phyloP scores from a whole-genome alignment of 2,797 vertebrate genomes.

The Alosa sapidissima region DNA sequence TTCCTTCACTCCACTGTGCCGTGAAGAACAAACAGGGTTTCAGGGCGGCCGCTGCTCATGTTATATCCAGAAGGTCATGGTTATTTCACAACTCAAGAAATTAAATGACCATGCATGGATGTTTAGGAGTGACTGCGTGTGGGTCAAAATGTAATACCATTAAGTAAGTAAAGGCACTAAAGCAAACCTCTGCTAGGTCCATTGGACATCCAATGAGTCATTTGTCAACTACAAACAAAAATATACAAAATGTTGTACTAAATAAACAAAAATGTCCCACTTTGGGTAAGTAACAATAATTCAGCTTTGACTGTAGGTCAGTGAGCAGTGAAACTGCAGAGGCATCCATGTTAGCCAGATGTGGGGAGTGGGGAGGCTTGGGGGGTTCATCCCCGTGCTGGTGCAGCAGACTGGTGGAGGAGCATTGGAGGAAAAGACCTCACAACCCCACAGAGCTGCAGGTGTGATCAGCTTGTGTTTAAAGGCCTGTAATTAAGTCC shows the following conservation, averaged over 20 bases:
- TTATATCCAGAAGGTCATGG: not conserved
- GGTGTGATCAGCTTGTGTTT: slow-evolving; percentile 74
- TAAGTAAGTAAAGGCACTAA: not conserved
- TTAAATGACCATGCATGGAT: not conserved
- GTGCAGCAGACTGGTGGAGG: slow-evolving; percentile 40
- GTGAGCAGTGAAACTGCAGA: slow-evolving; percentile 32
- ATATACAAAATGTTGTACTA: too few species aligned
- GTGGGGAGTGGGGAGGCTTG: slow-evolving; percentile 41
- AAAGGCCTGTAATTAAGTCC: slow-evolving; percentile 79
- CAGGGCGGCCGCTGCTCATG: not conserved
- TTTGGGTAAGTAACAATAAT: not conserved
- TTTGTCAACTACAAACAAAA: too few species aligned
- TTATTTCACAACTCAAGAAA: not conserved
- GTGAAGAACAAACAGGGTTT: not conserved
- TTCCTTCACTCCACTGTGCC: not conserved
- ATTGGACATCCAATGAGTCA: too few species aligned
- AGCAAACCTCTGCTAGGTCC: not conserved
- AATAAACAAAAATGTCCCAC: not conserved
- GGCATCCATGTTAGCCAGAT: slow-evolving; percentile 50
- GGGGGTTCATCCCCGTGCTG: slow-evolving; percentile 6
- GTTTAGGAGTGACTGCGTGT: not conserved
- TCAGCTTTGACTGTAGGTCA: not conserved
- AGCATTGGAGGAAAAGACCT: slow-evolving; percentile 38
- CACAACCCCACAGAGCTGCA: slow-evolving; percentile 60
- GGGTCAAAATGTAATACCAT: not conserved